Evolutionary conservation across 2,797 vertebrate genomes (phyloP).

Genomic region (Oreonectes daqikongensis): DNA sequence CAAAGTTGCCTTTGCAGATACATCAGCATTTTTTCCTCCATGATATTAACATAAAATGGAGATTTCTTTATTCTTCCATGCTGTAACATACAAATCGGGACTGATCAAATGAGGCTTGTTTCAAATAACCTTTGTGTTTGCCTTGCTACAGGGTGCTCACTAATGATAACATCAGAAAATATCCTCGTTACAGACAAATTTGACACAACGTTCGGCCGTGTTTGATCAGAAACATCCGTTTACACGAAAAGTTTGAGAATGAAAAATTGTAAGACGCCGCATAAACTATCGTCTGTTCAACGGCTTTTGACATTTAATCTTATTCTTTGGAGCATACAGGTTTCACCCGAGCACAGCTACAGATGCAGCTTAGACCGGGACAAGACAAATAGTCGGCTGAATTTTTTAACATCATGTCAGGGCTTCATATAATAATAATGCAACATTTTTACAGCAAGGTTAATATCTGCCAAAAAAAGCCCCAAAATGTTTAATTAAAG

Average conservation of each 20-base stretch:
- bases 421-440: slow-evolving; percentile 18
- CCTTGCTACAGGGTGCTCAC: slow-evolving; percentile 14
- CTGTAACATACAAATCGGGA: slow-evolving; percentile 27
- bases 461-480: not conserved
- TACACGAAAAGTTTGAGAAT: not conserved
- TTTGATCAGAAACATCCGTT: not conserved
- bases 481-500: not conserved
- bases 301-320: slow-evolving; percentile 39
- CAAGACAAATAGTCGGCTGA: slow-evolving; percentile 3
- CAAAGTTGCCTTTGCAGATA: slow-evolving; percentile 70
- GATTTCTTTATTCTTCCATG: slow-evolving; percentile 62
- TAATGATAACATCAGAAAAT: slow-evolving; percentile 13
- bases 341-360: slow-evolving; percentile 24
- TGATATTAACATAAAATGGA: slow-evolving; percentile 68
- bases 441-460: not conserved
- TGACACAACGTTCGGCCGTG: not conserved
- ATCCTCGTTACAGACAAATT: not conserved
- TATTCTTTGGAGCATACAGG: slow-evolving; percentile 33
- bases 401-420: slow-evolving; percentile 22
- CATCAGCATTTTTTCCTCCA: slow-evolving; percentile 66
- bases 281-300: slow-evolving; percentile 8
- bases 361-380: slow-evolving; percentile 20
- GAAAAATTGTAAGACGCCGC: not conserved
- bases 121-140: slow-evolving; percentile 50
- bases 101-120: slow-evolving; percentile 50